Evolutionary conservation across 1,140 invertebrate species (phyloP).

Genomic region (Ectropis grisescens): DNA sequence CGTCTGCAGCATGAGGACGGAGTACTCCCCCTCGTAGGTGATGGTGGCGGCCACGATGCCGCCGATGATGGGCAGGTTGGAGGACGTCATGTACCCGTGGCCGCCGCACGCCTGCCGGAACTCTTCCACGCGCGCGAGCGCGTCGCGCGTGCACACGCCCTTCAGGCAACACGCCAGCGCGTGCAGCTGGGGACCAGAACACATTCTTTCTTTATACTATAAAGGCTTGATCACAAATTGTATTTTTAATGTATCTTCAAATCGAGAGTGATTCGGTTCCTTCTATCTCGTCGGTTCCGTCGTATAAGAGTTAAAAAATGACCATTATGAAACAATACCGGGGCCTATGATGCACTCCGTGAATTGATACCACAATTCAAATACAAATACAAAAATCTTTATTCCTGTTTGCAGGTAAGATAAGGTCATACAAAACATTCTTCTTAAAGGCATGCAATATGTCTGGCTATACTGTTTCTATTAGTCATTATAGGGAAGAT

Average conservation of each 20-base stretch:
- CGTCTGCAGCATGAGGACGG: slow-evolving; percentile 88
- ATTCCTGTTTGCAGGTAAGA: too few species aligned
- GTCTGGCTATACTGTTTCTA: too few species aligned
- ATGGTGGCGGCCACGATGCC: slow-evolving; percentile 84
- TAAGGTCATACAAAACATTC: too few species aligned
- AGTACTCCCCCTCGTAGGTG: slow-evolving; percentile 95
- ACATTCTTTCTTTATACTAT: not conserved
- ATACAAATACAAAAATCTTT: too few species aligned
- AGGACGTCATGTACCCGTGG: slow-evolving; percentile 89
- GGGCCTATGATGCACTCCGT: too few species aligned
- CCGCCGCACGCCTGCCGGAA: slow-evolving; percentile 89
- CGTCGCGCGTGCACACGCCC: slow-evolving; percentile 83
- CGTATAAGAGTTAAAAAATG: too few species aligned
- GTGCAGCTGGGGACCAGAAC: slow-evolving; percentile 76
- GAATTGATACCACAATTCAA: too few species aligned
- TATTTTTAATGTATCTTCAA: not conserved
- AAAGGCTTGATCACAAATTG: not conserved
- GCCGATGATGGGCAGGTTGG: slow-evolving; percentile 86
- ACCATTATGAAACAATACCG: too few species aligned
- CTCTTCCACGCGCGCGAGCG: slow-evolving; percentile 78
- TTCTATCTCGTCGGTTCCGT: too few species aligned
- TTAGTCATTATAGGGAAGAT: too few species aligned
- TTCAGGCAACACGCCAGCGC: slow-evolving; percentile 90
- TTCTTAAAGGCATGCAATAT: too few species aligned
- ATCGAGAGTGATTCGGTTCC: not conserved